Percentiles rank a stretch among this genome's conserved stretches.
phyloP scores from a whole-genome alignment of 2,797 vertebrate genomes.

The Danionella dracula region DNA sequence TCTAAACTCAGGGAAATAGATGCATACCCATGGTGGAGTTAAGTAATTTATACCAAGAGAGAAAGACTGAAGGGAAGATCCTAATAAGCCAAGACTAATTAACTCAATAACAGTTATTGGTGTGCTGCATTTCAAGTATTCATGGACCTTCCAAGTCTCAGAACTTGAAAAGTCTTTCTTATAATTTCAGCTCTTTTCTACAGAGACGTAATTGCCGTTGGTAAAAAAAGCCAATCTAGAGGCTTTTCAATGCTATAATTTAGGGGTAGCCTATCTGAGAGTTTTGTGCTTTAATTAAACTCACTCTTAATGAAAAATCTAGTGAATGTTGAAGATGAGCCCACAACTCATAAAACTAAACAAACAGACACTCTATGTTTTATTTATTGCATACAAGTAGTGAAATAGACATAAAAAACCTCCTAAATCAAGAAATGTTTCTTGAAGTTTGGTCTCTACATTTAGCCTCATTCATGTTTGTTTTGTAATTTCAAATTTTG shows the following conservation, averaged over 20 bases:
- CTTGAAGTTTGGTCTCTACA: background rate
- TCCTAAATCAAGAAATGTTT: conserved; percentile 18
- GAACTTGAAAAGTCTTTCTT: conserved; percentile 27
- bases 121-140: conserved; percentile 42
- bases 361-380: conserved; percentile 26
- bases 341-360: conserved; percentile 23
- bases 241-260: conserved; percentile 42
- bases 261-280: conserved; percentile 26
- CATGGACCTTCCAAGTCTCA: conserved; percentile 23
- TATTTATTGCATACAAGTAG: no score
- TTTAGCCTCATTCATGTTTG: no score
- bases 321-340: conserved; percentile 5
- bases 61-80: conserved; percentile 37
- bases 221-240: conserved; percentile 34
- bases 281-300: conserved; percentile 15
- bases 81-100: conserved; percentile 48
- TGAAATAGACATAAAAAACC: background rate
- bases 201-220: conserved; percentile 32
- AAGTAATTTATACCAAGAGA: conserved; percentile 42
- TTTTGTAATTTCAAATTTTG: no score
- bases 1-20: conserved; percentile 46
- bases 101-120: conserved; percentile 36
- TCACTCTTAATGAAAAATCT: conserved; percentile 4
- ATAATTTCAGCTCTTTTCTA: conserved; percentile 37
- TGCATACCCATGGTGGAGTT: conserved; percentile 40